Base-by-base conservation (phyloP, 2,888 invertebrate species). In the Fragum sueziense region DNA sequence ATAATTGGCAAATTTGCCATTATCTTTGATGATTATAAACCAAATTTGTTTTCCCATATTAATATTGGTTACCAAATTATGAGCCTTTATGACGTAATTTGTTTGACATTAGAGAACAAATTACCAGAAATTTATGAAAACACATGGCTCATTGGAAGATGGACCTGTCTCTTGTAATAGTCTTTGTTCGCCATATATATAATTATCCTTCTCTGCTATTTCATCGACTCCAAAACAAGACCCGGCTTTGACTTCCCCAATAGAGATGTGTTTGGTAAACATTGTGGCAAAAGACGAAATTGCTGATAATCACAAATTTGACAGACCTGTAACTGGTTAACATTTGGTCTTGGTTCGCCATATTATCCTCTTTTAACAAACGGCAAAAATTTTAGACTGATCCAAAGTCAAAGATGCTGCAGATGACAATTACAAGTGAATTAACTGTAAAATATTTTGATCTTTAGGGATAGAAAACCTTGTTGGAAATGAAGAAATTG, bases 131-230 rank as follows among this genome's bases (percentile, higher is more conserved):
- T 61, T 61, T 33, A 61, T 61, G 61, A 27, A 61, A 61, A 61
- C 61, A 61, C 61, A 61, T 61, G 61, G 61, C 61, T 61, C 57
- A 9, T 47, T 47, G 47, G 47, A 47, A 47, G 47, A 47, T n/a
- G 20, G 17, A 47, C 47, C n/a, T 47, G 47, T 47, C 47, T 47
- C 20, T 47, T 47, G n/a, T 47, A 47, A 47, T 47, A 20, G n/a
- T n/a, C 47, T 47, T 47, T 47, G 14, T 47, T 47, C 20, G 47
- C 47, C 47, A 47, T n/a, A n/a, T n/a, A n/a, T n/a, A n/a, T n/a
- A 47, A 47, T 47, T n/a, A 47, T 37, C 37, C 14, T 47, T 47
- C 47, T 47, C 7, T 14, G 3, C 47, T 47, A n/a, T n/a, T n/a
- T n/a, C n/a, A n/a, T n/a, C n/a, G n/a, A n/a, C n/a, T n/a, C n/a